Percentiles rank a stretch among this genome's conserved stretches.
These are phyloP conservation scores for Rhynchophorus ferrugineus DNA, from an alignment of 1,140 invertebrate species.

Conservation along the genomic window DNA sequence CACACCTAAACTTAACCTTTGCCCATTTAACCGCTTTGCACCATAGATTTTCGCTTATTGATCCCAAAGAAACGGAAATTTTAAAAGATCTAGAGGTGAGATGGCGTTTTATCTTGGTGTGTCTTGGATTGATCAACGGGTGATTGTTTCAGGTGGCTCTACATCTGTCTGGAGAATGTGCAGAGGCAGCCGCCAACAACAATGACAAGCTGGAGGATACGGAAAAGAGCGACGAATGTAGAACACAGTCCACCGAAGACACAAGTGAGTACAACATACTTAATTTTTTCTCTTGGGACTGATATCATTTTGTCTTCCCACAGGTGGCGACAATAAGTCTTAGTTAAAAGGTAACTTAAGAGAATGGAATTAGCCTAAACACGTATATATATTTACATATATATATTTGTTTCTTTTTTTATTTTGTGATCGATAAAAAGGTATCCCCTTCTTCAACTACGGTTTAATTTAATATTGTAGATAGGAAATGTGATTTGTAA, in stretches of 20 bases:
- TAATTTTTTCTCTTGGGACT: not conserved
- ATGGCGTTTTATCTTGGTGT: not conserved
- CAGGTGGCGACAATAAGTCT: conserved; percentile 36
- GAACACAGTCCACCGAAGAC: conserved; percentile 16
- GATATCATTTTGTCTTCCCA: conserved; percentile 20
- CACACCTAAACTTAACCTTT: conserved; percentile 93
- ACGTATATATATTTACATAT: too few relatives aligned
- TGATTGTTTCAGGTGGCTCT: conserved; percentile 44
- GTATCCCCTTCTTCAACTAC: conserved; percentile 10
- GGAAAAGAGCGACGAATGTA: conserved; percentile 17
- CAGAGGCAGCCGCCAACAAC: conserved; percentile 22
- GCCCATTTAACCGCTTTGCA: conserved; percentile 87
- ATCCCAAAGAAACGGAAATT: conserved; percentile 92
- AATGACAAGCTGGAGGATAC: conserved; percentile 22
- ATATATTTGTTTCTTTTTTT: conserved; percentile 20
- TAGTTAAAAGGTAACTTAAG: conserved; percentile 26
- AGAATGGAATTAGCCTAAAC: conserved; percentile 15
- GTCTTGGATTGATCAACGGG: not conserved
- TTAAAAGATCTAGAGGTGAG: conserved; percentile 71
- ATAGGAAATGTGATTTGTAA: conserved; percentile 33
- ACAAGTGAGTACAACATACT: conserved; percentile 13
- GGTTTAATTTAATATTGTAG: conserved; percentile 23
- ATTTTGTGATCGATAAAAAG: conserved; percentile 29
- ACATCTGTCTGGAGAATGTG: conserved; percentile 47
- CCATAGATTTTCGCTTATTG: conserved; percentile 86